Evolutionary conservation across 2,113 vertebrate species (phyloP).

Genomic region (Lynx canadensis): DNA sequence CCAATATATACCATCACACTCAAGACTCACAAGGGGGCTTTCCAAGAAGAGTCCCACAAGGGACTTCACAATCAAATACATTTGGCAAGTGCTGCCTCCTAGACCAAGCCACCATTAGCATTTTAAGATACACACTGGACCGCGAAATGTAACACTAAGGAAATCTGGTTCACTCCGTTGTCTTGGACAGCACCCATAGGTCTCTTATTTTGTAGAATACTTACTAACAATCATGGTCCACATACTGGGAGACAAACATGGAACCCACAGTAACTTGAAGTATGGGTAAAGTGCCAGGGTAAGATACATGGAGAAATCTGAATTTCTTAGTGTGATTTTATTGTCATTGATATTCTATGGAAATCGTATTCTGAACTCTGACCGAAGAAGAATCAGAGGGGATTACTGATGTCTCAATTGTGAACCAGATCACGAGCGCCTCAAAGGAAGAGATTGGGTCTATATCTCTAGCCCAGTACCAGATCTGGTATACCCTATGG

Average conservation of each 20-base stretch:
- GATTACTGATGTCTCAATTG: neutral
- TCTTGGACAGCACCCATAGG: neutral
- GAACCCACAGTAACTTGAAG: neutral
- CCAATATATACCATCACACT: neutral
- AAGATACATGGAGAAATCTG: neutral
- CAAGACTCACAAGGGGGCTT: neutral
- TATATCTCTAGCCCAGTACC: neutral
- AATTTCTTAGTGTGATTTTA: slow-evolving; percentile 38
- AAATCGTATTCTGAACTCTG: neutral
- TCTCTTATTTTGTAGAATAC: neutral
- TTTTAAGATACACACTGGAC: neutral
- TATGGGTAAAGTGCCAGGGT: neutral
- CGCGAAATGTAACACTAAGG: neutral
- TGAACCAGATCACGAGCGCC: neutral
- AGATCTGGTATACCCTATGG: neutral
- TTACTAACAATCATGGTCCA: neutral
- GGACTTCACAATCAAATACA: neutral
- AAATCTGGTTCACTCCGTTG: neutral
- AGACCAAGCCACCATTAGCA: neutral
- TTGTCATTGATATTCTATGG: neutral
- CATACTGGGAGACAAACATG: neutral
- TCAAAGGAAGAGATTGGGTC: neutral
- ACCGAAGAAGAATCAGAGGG: slow-evolving; percentile 22
- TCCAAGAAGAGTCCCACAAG: neutral
- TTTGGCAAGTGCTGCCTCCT: neutral